Evolutionary conservation across 2,113 vertebrate species (phyloP).

Genomic region (Eidolon helvum): DNA sequence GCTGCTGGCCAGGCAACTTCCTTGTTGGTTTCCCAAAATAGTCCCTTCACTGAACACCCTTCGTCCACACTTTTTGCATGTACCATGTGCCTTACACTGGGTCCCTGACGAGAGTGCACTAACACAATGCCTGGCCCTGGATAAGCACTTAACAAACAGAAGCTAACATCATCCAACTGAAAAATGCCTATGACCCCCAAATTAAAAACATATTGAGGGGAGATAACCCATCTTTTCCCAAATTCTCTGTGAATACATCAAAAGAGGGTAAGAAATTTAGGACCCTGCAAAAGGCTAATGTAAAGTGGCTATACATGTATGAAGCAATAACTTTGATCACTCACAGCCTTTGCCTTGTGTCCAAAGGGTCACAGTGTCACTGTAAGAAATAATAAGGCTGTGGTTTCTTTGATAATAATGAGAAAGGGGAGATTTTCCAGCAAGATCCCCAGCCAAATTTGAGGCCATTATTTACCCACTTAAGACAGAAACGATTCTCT

Average conservation of each 20-base stretch:
- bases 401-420: neutral
- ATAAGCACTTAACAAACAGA: neutral
- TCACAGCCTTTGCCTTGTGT: neutral
- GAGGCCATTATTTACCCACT: conserved; percentile 54
- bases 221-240: neutral
- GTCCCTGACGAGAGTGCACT: neutral
- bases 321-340: neutral
- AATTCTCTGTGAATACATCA: neutral
- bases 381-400: neutral
- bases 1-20: neutral
- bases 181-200: neutral
- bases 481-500: conserved; percentile 59
- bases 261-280: neutral
- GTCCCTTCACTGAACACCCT: neutral
- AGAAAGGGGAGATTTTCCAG: conserved; percentile 39
- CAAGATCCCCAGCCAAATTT: conserved; percentile 16
- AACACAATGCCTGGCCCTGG: neutral
- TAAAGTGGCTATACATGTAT: neutral
- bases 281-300: neutral
- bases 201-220: neutral
- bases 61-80: neutral
- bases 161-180: neutral
- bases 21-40: neutral
- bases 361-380: neutral
- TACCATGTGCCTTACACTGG: neutral